Base-by-base conservation (phyloP, 2,888 invertebrate genomes). In the Cephus runcator region DNA sequence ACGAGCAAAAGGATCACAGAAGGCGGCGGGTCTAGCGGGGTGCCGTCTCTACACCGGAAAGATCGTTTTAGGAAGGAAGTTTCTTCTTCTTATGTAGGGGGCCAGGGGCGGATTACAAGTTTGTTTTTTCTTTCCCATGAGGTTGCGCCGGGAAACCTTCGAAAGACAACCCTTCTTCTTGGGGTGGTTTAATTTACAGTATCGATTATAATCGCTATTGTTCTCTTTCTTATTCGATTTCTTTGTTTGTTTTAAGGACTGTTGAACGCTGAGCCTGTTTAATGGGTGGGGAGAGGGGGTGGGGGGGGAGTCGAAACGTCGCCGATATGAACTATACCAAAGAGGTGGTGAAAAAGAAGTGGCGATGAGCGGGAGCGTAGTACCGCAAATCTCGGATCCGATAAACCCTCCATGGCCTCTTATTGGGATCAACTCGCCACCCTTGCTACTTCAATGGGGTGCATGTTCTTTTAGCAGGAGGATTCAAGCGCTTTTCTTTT, bases 351-450 rank as follows among this genome's bases (percentile, higher is more conserved):
- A 85, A 82, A 84, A 34, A 23, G 35, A 35, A n/a, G n/a, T 34
- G 85, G 85, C 85, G 82, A 85, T 81, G 83, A 87, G 82, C 83
- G 77, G 81, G 81, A 80, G 79, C 75, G 79, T 81, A 80, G 82
- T 81, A 84, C 87, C 84, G 84, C 87, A 86, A 87, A 84, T 85
- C 85, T 81, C 76, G 83, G 84, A 87, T 87, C 86, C 88, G 87
- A 87, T 88, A 87, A 88, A 86, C 87, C 84, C 83, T 82, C 83
- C 83, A 86, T 79, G 81, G 82, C 80, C 85, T 85, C 85, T 85
- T 88, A 87, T 88, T 86, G 86, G 85, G 84, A 88, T 86, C 84
- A 82, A 83, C 76, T 83, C 79, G 75, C 78, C 80, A 73, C 79
- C 80, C 79, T 78, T 80, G 77, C 78, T 78, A 40, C 78, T 71